Base-by-base conservation (phyloP, 37 sponge, comb jelly and placozoan genomes). In the Oopsacas minuta region DNA sequence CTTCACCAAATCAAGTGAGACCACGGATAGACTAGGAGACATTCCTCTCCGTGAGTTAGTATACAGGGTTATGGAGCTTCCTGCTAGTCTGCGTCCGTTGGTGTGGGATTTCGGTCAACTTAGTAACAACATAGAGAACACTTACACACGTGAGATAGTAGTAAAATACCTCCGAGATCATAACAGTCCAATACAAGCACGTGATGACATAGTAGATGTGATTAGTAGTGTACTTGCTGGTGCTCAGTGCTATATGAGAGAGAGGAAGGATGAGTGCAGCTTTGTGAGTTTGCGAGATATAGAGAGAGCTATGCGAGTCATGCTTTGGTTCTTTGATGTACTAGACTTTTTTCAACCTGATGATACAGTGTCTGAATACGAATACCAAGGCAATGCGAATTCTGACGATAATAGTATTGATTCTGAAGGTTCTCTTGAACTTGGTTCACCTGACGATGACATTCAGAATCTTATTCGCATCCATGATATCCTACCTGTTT, bases 71-170 rank as follows among this genome's bases (percentile, higher is more conserved):
- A 82, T 90, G 38, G 85, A 86, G 32, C 84, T 91, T 22, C 92
- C 92, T 81, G 83, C 83, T 38, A 87, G 89, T 36, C 49, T 91
- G 86, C 81, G 49, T 37, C 84, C 92, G 0, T 83, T 91, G 52
- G 85, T 91, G 22, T 91, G 89, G 89, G 92, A 91, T 82, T 91
- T 91, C 82, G 92, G 92, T 28, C 84, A 87, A 37, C 46, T 91
- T 52, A 75, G 37, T 61, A 49, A 37, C 10, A 32, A 3, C 39
- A 84, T 82, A 25, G 90, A 90, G 37, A 36, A 35, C 22, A 84
- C 83, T 0, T 90, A 90, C 83, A 81, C 85, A 5, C 32, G 36
- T 36, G 87, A 90, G 53, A 90, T 90, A 30, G 90, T 90, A 36
- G 37, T 32, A 0, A 83, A 83, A 23, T 52, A 83, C 32, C 42